Evolutionary conservation across 2,797 vertebrate genomes (phyloP).

Genomic region (Eulemur coronatus): DNA sequence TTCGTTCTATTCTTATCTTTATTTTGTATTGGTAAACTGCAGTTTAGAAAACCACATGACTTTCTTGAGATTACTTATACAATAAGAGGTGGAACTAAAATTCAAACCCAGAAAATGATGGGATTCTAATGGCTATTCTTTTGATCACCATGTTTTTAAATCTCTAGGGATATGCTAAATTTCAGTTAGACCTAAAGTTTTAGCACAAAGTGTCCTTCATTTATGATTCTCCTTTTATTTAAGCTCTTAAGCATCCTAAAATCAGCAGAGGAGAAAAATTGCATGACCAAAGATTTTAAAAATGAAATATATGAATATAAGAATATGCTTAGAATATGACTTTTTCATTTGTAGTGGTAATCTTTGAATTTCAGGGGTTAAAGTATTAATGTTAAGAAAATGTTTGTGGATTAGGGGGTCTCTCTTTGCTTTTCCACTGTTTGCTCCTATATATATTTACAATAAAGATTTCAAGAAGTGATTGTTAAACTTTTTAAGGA

Average conservation of each 20-base stretch:
- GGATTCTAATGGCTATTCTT: neutral
- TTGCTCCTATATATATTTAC: neutral
- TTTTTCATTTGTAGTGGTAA: neutral
- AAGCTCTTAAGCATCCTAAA: neutral
- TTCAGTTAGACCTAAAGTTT: neutral
- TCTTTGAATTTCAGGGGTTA: neutral
- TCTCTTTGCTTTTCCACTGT: neutral
- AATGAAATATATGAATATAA: neutral
- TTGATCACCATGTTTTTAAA: neutral
- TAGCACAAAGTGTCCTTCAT: neutral
- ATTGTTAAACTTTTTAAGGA: neutral
- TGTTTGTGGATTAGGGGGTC: neutral
- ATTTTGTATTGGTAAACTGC: neutral
- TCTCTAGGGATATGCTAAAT: neutral
- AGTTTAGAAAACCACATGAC: neutral
- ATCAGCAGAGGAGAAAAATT: neutral
- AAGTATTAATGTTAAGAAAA: neutral
- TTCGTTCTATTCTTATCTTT: neutral
- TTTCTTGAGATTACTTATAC: neutral
- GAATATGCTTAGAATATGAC: neutral
- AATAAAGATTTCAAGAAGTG: neutral
- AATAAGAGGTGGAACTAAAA: neutral
- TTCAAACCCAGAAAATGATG: neutral
- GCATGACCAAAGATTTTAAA: neutral
- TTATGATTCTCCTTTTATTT: constrained; percentile 30